Percentiles rank a stretch among this genome's conserved stretches.
These are phyloP conservation scores for Chiloscyllium plagiosum DNA, from an alignment of 2,113 vertebrate genomes.

Conservation along the genomic window DNA sequence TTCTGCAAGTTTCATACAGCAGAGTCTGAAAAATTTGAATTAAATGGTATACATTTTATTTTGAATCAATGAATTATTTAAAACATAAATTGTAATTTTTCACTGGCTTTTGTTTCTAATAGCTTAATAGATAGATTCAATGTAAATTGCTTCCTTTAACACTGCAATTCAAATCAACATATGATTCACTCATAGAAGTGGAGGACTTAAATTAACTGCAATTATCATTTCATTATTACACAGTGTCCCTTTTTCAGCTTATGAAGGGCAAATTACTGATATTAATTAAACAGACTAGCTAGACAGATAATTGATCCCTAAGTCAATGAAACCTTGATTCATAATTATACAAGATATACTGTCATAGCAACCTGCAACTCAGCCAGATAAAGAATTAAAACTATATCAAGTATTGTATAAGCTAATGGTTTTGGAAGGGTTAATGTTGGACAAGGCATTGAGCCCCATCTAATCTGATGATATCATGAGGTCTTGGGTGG, in stretches of 20 bases:
- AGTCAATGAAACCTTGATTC: background rate
- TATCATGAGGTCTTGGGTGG: no score
- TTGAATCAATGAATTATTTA: slow-evolving; percentile 1
- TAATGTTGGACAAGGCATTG: no score
- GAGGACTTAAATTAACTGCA: background rate
- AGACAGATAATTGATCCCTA: background rate
- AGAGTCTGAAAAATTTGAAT: background rate
- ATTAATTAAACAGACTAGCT: background rate
- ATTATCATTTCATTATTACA: slow-evolving; percentile 11
- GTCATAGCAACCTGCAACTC: background rate
- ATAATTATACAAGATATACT: background rate
- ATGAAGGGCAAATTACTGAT: background rate
- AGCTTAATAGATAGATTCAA: background rate
- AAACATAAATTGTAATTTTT: slow-evolving; percentile 19
- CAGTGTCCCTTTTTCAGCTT: background rate
- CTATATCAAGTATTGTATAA: background rate
- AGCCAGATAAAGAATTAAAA: background rate
- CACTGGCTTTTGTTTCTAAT: background rate
- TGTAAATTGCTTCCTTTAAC: background rate
- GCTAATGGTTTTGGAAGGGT: no score
- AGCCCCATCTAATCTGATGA: no score
- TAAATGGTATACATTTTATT: background rate
- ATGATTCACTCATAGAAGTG: background rate
- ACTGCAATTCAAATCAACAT: slow-evolving; percentile 12
- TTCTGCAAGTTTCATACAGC: background rate